Percentiles rank a stretch among this genome's conserved stretches.
Conservation (phyloP, 2,113 vertebrate species). For the Nothoprocta pentlandii region DNA sequence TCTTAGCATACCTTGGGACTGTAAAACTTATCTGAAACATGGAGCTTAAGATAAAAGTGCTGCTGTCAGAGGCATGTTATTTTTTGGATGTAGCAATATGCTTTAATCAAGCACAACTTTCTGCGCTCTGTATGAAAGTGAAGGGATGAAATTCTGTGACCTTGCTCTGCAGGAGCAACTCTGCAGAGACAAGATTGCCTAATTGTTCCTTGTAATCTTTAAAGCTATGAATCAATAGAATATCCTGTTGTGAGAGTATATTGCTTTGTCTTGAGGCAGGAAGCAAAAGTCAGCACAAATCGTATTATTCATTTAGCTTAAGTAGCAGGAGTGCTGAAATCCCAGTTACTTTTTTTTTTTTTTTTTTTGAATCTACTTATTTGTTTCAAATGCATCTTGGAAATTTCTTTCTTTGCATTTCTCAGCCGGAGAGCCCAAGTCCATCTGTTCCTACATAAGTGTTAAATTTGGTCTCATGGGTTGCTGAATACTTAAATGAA, state of each 20-base stretch:
- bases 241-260: neutral
- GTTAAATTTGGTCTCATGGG: neutral
- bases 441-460: neutral
- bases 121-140: neutral
- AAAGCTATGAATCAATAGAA: neutral
- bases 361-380: neutral
- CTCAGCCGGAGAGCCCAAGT: neutral
- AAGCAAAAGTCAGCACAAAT: neutral
- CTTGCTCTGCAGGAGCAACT: neutral
- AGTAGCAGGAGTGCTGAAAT: neutral
- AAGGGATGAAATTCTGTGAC: neutral
- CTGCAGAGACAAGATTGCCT: neutral
- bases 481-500: neutral
- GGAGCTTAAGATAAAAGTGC: neutral
- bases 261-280: neutral
- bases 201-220: neutral
- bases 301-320: neutral
- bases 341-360: neutral
- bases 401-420: slow-evolving; percentile 1
- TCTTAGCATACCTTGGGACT: neutral
- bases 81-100: neutral
- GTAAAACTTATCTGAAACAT: neutral
- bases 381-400: neutral
- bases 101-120: neutral
- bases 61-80: neutral